Conservation (phyloP, 2,113 vertebrate genomes). For the Odontophorus gujanensis region DNA sequence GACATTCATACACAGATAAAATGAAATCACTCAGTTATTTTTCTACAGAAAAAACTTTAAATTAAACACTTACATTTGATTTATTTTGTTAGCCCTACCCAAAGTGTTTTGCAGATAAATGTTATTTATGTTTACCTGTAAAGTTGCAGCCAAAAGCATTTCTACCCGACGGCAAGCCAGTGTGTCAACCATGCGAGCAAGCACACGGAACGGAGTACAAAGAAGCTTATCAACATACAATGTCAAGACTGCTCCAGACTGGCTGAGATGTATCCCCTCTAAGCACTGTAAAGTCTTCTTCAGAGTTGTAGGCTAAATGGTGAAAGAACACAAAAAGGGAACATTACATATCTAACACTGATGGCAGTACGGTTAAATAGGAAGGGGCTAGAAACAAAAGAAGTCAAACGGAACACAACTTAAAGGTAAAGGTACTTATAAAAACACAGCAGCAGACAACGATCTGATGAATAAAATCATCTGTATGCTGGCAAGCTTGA, state of each 20-base stretch:
- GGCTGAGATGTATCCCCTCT: constrained; percentile 98
- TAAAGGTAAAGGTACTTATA: not conserved
- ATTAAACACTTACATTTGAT: not conserved
- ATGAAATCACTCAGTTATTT: accelerated
- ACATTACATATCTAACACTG: not conserved
- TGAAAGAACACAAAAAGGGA: not conserved
- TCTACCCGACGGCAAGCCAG: constrained; percentile 96
- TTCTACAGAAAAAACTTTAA: not conserved
- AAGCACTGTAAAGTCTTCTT: constrained; percentile 95
- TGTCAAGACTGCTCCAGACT: constrained; percentile 93
- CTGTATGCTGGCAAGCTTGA: not conserved
- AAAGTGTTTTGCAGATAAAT: not conserved
- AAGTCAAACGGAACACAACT: not conserved
- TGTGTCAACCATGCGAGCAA: constrained; percentile 95
- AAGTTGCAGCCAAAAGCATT: constrained; percentile 94
- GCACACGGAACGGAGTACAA: constrained; percentile 90
- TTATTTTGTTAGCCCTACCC: not conserved
- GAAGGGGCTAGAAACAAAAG: not conserved
- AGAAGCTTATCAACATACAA: constrained; percentile 94
- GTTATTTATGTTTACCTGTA: constrained; percentile 81
- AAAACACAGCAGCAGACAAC: not conserved
- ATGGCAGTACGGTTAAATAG: not conserved
- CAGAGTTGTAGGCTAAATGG: constrained; percentile 86
- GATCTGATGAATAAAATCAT: not conserved
- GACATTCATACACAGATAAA: not conserved